Evolutionary conservation across 2,797 vertebrate species (phyloP).

Genomic region (Numenius phaeopus): DNA sequence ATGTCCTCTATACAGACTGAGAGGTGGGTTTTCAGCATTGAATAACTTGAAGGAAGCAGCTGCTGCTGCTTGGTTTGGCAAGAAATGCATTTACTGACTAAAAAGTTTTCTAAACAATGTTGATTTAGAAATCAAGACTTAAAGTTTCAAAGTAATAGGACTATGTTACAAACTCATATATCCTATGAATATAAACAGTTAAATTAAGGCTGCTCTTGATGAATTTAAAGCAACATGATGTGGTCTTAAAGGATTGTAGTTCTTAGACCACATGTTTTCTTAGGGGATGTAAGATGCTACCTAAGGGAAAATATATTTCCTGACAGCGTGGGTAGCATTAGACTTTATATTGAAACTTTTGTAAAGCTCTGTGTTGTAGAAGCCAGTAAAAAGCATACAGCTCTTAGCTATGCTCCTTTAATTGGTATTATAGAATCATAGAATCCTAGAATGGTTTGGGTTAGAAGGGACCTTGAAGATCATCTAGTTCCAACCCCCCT

Average conservation of each 20-base stretch:
- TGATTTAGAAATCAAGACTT: background rate
- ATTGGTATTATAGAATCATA: background rate
- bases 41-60: background rate
- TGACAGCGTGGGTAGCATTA: constrained; percentile 12
- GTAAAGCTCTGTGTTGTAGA: background rate
- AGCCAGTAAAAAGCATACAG: background rate
- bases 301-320: constrained; percentile 39
- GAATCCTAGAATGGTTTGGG: no score
- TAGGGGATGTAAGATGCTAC: background rate
- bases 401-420: background rate
- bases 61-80: background rate
- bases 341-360: background rate
- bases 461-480: no score
- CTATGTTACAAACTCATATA: background rate
- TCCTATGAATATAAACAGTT: background rate
- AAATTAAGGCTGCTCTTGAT: background rate
- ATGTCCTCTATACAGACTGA: background rate
- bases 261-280: constrained; percentile 30
- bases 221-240: background rate
- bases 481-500: no score
- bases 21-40: background rate
- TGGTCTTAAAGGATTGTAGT: background rate
- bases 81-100: background rate
- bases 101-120: background rate
- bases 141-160: background rate